Conservation (phyloP, 2,888 invertebrate genomes). For the Chelonus formosanus region DNA sequence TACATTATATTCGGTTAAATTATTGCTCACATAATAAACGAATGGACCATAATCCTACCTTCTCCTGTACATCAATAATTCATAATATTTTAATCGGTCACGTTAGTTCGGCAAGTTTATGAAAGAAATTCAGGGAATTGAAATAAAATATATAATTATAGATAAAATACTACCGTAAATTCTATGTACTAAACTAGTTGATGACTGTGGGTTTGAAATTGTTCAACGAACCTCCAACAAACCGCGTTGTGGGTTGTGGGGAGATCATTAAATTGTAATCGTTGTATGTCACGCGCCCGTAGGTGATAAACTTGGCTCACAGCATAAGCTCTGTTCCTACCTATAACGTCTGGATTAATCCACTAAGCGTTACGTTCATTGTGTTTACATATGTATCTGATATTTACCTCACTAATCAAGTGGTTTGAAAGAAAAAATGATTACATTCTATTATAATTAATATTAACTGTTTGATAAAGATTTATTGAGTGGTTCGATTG, state of each 20-base stretch:
- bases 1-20: too few relatives aligned
- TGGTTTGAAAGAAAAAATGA: too few relatives aligned
- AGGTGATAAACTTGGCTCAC: slow-evolving; percentile 16
- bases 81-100: too few relatives aligned
- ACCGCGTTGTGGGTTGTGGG: slow-evolving; percentile 21
- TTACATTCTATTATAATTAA: too few relatives aligned
- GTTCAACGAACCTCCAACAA: slow-evolving; percentile 26
- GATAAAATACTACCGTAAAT: background rate
- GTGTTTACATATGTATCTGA: slow-evolving; percentile 39
- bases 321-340: slow-evolving; percentile 25
- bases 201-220: slow-evolving; percentile 18
- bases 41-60: too few relatives aligned
- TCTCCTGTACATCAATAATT: too few relatives aligned
- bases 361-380: slow-evolving; percentile 50
- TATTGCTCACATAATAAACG: too few relatives aligned
- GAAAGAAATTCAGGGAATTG: too few relatives aligned
- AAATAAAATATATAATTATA: slow-evolving; percentile 6
- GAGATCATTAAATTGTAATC: slow-evolving; percentile 34
- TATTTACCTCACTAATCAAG: background rate
- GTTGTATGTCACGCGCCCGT: slow-evolving; percentile 20
- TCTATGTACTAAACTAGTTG: slow-evolving; percentile 4
- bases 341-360: slow-evolving; percentile 45
- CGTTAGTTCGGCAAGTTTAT: too few relatives aligned
- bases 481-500: too few relatives aligned
- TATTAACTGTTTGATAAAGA: too few relatives aligned